Evolutionary conservation across 2,797 vertebrate genomes (phyloP), one percentile per base, ranked within the genome.

Genomic region (Sebastes aleutianus): DNA sequence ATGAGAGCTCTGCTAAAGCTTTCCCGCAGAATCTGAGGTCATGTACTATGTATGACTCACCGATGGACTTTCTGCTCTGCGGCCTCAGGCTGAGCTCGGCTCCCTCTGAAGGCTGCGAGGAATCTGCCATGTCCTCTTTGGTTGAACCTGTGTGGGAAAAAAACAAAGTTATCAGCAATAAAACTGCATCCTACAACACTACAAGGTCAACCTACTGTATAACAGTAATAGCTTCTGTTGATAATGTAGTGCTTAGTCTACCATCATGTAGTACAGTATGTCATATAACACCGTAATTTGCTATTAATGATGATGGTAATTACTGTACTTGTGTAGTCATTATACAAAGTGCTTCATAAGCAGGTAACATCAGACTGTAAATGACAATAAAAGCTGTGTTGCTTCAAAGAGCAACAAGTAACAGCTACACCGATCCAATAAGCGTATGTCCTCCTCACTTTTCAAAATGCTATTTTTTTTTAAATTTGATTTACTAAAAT

Each of bases 1-100:
- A 89, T 82, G 82, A 84, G 76, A 47, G 75, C 54, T 53, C 65
- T 20, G 8, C 67, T 78, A 72, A 79, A 68, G 71, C 74, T 84
- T 81, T 57, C 61, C 50, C 58, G 70, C 72, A 50, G 32, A 80
- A 59, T 74, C 50, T 53, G 58, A 74, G 76, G 77, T 83, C 79
- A 76, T 67, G 64, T 18, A 5, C 54, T 34, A 5, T 29, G 67
- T 53, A 47, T 87, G 65, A 89, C 94, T 94, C 80, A 96, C 95
- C 95, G 3, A 95, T 94, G 59, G 94, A 96, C 85, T 95, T 95
- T 70, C 93, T 93, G 83, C 92, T 92, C 18, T 93, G 94, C 4
- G 89, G 80, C 80, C 92, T 94, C 83, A 94, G 75, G 78, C 86
- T 95, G 79, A 94, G 91, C 77, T 96, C 95, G 2, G 92, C 85